phyloP scores from a whole-genome alignment of 2,797 vertebrate genomes.

The Delichon dasypus region DNA sequence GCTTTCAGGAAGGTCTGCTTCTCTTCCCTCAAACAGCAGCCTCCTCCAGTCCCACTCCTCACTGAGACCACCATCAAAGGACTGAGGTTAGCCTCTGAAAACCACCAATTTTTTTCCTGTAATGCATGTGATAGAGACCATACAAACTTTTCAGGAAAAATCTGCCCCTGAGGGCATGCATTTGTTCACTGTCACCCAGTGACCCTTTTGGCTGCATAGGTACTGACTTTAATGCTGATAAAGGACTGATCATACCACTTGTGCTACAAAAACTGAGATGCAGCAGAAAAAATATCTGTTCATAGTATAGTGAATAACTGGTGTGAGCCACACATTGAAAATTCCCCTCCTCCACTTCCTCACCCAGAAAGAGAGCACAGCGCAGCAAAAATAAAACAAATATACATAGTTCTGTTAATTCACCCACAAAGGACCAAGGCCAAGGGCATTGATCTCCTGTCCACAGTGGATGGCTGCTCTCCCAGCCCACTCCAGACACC shows the following conservation, averaged over 20 bases:
- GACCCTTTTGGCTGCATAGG: neutral
- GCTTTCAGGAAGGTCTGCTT: neutral
- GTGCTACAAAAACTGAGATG: neutral
- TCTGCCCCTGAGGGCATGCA: neutral
- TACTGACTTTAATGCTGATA: neutral
- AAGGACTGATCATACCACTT: neutral
- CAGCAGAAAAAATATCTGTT: neutral
- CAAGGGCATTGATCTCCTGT: neutral
- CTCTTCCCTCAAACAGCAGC: neutral
- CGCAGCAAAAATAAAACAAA: neutral
- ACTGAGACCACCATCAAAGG: neutral
- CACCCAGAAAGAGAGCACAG: neutral
- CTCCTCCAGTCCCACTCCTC: neutral
- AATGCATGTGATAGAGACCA: neutral
- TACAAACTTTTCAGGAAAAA: neutral
- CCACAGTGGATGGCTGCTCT: neutral
- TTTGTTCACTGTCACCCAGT: neutral
- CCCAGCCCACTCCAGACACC: neutral
- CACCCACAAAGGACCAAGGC: neutral
- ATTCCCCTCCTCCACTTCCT: neutral
- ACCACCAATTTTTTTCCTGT: neutral
- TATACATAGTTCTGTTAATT: neutral
- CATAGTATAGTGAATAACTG: neutral
- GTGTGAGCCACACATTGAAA: neutral
- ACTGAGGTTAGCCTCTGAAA: conserved; percentile 5